Conservation (phyloP, 2,113 vertebrate genomes). For the Vulpes vulpes region DNA sequence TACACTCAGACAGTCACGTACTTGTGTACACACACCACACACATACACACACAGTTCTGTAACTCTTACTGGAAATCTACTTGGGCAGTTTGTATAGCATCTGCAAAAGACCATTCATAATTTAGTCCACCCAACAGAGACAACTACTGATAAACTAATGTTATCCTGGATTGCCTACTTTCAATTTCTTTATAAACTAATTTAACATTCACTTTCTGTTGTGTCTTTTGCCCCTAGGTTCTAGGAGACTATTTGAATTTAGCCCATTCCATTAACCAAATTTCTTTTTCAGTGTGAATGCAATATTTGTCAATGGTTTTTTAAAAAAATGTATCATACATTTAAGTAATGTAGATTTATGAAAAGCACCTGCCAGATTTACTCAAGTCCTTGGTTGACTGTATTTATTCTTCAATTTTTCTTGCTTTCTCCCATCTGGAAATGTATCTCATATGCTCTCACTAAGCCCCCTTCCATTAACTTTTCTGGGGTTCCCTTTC, state of each 20-base stretch:
- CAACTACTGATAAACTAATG: neutral
- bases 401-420: neutral
- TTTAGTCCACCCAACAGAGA: neutral
- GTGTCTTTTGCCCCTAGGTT: neutral
- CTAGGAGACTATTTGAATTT: neutral
- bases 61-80: too few species aligned
- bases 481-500: neutral
- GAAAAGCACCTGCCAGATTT: neutral
- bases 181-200: neutral
- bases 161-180: neutral
- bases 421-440: too few species aligned
- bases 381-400: neutral
- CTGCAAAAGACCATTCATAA: neutral
- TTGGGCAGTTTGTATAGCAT: neutral
- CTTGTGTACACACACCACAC: neutral
- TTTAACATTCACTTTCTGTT: neutral
- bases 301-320: neutral
- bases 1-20: neutral
- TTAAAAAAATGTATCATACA: neutral
- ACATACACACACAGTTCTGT: neutral
- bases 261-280: neutral
- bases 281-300: neutral
- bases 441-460: fast-evolving
- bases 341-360: neutral
- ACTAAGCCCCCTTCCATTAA: too few species aligned